Evolutionary conservation across 1,140 invertebrate species (phyloP), one percentile per base, ranked within the genome.

Genomic region (Cotesia glomerata): DNA sequence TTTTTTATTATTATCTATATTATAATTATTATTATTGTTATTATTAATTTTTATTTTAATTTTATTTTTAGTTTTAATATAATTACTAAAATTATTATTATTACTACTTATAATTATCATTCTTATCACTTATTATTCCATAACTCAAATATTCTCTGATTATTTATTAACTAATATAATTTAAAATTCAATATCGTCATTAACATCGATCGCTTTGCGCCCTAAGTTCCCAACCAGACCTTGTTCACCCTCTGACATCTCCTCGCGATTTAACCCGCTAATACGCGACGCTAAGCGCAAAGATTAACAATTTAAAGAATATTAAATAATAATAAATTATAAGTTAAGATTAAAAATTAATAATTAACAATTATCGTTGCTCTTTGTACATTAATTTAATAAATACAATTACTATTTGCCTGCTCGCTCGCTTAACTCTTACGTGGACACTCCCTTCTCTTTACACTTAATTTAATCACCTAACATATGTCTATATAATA

Each of bases 351-450:
- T 26, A 26, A 26, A 26, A 26, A 26, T 26, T 26, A 26, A 59
- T 4, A 9, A 32, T 34, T 39, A 56, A 7, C 11, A 16, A 56
- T 56, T 26, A 18, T 66, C 34, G 61, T 32, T 59, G 13, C 35
- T 26, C 26, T 59, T 16, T 72, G 32, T 66, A 56, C 7, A 71
- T 71, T 4, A 65, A 64, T 65, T 54, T 35, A 34, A 16, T 61
- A n/a, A 45, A 73, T 35, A 35, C 32, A 71, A 64, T 34, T 54
- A 71, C 62, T 62, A 56, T 45, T 71, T 62, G 69, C 63, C 65
- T 75, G 39, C 67, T 70, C 65, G 72, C 64, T 73, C 64, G 74
- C 69, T 73, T 39, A 56, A 69, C 26, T 73, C 56, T 73, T 68
- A 67, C 71, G 66, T 73, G 66, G 66, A 64, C 65, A 68, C 66